phyloP scores from a whole-genome alignment of 2,888 invertebrate genomes.

The Odontocolon sp. region DNA sequence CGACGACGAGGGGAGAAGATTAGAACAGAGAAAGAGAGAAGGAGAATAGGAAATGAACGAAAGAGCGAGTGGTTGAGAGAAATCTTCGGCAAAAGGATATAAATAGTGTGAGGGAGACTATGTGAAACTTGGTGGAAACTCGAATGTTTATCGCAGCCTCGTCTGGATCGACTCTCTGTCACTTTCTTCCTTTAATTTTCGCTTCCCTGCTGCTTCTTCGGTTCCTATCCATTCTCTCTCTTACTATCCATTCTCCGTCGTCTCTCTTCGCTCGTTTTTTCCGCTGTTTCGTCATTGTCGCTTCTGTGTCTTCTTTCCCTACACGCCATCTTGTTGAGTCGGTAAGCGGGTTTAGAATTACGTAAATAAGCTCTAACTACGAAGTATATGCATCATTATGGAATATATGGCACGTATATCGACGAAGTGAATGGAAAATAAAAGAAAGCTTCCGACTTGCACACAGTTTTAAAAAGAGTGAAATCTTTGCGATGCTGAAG shows the following conservation, averaged over 20 bases:
- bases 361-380: constrained; percentile 20
- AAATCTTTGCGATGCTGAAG: no score
- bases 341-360: constrained; percentile 10
- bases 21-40: constrained; percentile 17
- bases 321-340: background rate
- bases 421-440: background rate
- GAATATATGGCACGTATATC: background rate
- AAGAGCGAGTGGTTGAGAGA: constrained; percentile 19
- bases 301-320: background rate
- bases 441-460: background rate
- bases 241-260: background rate
- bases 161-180: constrained; percentile 61
- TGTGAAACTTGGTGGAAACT: constrained; percentile 65
- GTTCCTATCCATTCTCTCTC: background rate
- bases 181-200: constrained; percentile 6
- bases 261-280: no score
- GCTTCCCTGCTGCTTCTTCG: background rate
- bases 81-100: constrained; percentile 31
- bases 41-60: constrained; percentile 6
- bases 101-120: constrained; percentile 39
- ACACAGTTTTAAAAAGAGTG: background rate
- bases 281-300: background rate
- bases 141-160: constrained; percentile 71
- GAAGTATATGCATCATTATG: background rate
- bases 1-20: constrained; percentile 2